Evolutionary conservation across 2,113 vertebrate genomes (phyloP).

Genomic region (Panthera uncia): DNA sequence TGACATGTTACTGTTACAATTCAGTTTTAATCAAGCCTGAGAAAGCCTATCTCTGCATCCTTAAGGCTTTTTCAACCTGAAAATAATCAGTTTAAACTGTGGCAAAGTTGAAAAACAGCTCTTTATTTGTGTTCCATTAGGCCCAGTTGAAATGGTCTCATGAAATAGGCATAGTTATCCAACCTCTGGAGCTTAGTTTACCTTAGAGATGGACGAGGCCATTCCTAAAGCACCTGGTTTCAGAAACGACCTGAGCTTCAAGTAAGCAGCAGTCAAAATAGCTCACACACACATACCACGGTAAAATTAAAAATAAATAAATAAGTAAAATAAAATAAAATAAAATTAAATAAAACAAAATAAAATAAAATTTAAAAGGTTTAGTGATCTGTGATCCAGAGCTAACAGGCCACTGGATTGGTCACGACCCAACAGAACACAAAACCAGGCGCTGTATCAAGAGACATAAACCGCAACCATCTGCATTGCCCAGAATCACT

Average conservation of each 20-base stretch:
- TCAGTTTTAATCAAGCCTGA: background rate
- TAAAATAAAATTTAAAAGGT: background rate
- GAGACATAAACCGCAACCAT: background rate
- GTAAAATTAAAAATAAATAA: background rate
- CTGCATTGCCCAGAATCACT: background rate
- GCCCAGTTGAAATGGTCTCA: background rate
- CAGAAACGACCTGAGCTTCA: background rate
- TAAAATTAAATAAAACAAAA: background rate
- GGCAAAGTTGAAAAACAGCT: background rate
- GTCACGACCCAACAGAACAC: background rate
- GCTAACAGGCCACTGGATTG: no score
- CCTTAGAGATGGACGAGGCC: background rate
- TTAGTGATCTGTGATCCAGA: background rate
- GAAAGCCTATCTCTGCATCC: background rate
- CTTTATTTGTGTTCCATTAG: background rate
- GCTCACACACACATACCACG: accelerated
- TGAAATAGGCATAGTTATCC: background rate
- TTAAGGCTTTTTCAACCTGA: background rate
- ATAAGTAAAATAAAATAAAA: background rate
- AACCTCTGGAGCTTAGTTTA: background rate
- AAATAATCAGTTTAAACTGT: background rate
- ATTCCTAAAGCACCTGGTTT: background rate
- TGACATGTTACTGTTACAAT: background rate
- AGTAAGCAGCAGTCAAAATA: background rate
- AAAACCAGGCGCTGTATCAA: background rate